These are phyloP conservation scores for Paraplagusia blochii DNA, from an alignment of 2,113 vertebrate species.

Conservation along the genomic window DNA sequence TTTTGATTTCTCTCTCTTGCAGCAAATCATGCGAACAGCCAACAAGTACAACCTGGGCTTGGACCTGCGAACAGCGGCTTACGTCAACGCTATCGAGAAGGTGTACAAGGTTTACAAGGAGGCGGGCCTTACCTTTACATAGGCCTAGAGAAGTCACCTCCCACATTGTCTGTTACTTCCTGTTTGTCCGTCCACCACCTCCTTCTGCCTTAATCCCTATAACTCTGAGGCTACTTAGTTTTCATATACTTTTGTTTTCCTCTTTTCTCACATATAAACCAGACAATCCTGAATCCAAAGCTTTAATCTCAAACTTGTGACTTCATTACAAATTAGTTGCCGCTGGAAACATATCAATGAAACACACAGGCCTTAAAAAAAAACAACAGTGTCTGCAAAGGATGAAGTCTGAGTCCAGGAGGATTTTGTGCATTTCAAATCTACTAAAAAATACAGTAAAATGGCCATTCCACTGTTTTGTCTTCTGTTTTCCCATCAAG, in stretches of 20 bases:
- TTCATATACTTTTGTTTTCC: background rate
- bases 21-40: constrained; percentile 98
- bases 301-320: too few relatives aligned
- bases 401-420: too few relatives aligned
- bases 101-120: constrained; percentile 97
- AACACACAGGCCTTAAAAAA: too few relatives aligned
- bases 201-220: background rate
- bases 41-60: constrained; percentile 93
- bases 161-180: background rate
- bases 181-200: background rate
- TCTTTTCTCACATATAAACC: background rate
- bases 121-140: constrained; percentile 94
- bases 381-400: too few relatives aligned
- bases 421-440: background rate
- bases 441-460: too few relatives aligned
- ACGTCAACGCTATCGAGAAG: constrained; percentile 97
- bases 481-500: too few relatives aligned
- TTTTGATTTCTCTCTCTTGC: background rate
- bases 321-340: too few relatives aligned
- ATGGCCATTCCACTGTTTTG: too few relatives aligned
- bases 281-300: too few relatives aligned
- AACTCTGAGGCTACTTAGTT: too few relatives aligned
- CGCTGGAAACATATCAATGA: too few relatives aligned
- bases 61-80: constrained; percentile 94
- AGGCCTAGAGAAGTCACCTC: constrained; percentile 26